Conservation (phyloP, 2,797 vertebrate species). For the Clarias laeviceps region DNA sequence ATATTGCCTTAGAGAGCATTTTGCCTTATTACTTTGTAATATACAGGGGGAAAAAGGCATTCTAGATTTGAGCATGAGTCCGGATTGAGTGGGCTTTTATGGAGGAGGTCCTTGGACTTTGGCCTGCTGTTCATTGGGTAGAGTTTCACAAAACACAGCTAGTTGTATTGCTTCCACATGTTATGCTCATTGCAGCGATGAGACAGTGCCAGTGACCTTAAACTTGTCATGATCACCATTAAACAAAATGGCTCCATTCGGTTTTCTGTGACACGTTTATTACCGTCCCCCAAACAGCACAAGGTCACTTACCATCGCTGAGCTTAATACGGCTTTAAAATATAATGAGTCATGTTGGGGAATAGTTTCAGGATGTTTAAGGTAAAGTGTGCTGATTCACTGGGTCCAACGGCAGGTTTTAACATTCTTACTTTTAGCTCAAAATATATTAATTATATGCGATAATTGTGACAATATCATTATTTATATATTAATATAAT, state of each 20-base stretch:
- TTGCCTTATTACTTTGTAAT: neutral
- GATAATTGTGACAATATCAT: neutral
- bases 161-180: constrained; percentile 45
- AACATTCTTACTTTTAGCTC: neutral
- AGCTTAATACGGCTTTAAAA: constrained; percentile 28
- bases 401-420: neutral
- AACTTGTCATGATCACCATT: constrained; percentile 35
- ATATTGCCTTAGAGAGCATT: neutral
- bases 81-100: neutral
- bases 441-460: neutral
- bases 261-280: constrained; percentile 40
- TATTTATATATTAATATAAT: neutral
- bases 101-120: constrained; percentile 26
- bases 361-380: constrained; percentile 31
- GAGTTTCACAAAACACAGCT: constrained; percentile 20
- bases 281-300: constrained; percentile 37
- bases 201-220: constrained; percentile 38
- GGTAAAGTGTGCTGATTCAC: constrained; percentile 8
- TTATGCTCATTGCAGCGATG: constrained; percentile 36
- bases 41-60: neutral
- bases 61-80: constrained; percentile 5
- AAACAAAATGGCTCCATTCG: constrained; percentile 37
- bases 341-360: constrained; percentile 23
- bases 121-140: constrained; percentile 13
- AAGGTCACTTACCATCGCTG: constrained; percentile 28